Base-by-base conservation (phyloP, 2,113 vertebrate species). In the Urocitellus parryii region DNA sequence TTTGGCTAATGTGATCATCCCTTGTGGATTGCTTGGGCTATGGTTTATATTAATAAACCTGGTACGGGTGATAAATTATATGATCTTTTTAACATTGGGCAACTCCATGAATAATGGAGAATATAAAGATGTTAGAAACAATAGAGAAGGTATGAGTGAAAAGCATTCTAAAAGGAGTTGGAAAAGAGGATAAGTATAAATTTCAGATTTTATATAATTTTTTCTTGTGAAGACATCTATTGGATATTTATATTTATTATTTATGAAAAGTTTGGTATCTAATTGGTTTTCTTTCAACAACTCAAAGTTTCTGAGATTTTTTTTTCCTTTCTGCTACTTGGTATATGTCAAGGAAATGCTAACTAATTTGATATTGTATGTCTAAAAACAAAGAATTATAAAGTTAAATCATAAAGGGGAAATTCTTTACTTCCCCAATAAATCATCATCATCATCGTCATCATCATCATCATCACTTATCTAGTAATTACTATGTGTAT, bases 241-340 rank as follows among this genome's bases (percentile, higher is more conserved):
- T 84, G 34, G n/a, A 18, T 85, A 67, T 87, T 90, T 79, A 14
- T 37, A 37, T 79, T 70, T 73, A 20, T 20, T 77, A 13, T 70
- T 93, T 48, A 34, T 87, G 45, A 17, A 45, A 17, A 85, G 4
- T 73, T 96, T 45, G 90, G 9, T 91, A 24, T 88, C n/a, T 37
- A 37, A 42, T 82, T 86, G 83, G 37, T 86, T 95, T 83, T 94
- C 82, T 79, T 91, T 84, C 37, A 79, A 79, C 22, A 25, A 79
- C 42, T 70, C n/a, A 85, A 10, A 94, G 27, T 94, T 90, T 88
- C 58, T 70, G 39, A 91, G 37, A 18, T 61, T 88, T 18, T 84
- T 61, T 88, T 90, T 85, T 53, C 5, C 29, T 91, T 85, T 3
- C 27, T 95, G 16, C 39, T 9, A 42, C 80, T 91, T 51, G 39